These are phyloP conservation scores for Clusia tigrina DNA, from an alignment of 2,888 invertebrate genomes.

Conservation along the genomic window DNA sequence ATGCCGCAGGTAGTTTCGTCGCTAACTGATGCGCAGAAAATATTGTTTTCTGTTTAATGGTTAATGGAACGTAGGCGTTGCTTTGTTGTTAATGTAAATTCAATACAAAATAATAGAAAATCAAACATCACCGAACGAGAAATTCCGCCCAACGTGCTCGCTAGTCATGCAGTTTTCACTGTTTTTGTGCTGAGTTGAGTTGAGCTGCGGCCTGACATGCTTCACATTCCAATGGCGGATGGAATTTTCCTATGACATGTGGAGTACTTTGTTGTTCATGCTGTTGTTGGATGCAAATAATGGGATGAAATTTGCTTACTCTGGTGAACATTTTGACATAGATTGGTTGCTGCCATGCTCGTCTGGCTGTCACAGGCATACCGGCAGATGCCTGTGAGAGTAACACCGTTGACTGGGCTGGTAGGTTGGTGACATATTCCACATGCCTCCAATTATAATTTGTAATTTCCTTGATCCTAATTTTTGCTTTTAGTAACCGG, in stretches of 20 bases:
- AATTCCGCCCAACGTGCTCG: conserved; percentile 26
- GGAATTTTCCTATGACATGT: neutral
- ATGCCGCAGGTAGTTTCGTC: neutral
- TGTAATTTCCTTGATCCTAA: no score
- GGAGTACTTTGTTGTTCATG: conserved; percentile 13
- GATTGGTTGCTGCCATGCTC: no score
- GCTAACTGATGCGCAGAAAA: conserved; percentile 17
- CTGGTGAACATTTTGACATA: neutral
- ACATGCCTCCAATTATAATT: no score
- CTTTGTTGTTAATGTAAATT: no score
- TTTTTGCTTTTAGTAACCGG: neutral
- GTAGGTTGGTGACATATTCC: no score
- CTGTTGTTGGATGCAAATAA: conserved; percentile 15
- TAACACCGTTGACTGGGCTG: no score
- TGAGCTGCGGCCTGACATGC: conserved; percentile 45
- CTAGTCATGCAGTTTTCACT: conserved; percentile 50
- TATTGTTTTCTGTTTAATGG: neutral
- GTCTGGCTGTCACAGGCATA: no score
- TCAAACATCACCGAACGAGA: no score
- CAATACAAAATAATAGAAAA: no score
- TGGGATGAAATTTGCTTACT: neutral
- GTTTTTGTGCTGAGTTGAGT: conserved; percentile 32
- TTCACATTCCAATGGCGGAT: conserved; percentile 42
- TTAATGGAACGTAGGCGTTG: neutral
- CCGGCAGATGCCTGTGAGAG: no score